Evolutionary conservation across 2,113 vertebrate species (phyloP), one percentile per base, ranked within the genome.

Genomic region (Boleophthalmus pectinirostris): DNA sequence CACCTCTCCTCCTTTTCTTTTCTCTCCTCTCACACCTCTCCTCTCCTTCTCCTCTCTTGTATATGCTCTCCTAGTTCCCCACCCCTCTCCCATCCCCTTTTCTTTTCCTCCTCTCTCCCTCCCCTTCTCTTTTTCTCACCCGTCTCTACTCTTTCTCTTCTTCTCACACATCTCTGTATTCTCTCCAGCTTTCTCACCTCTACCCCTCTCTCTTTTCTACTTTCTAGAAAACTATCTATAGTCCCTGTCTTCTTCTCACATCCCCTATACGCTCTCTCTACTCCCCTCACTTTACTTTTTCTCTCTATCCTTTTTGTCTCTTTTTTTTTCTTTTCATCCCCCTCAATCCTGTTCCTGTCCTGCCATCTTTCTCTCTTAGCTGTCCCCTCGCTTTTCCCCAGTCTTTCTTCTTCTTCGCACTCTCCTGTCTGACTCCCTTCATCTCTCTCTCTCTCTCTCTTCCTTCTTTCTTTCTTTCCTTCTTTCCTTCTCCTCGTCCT

Each of bases 111-210:
- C 10, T 21, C 7, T 15, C 51, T n/a, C 5, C 20, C 51, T 53
- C 51, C 20, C 18, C 4, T n/a, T n/a, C 20, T 53, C 16, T n/a
- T 20, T n/a, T n/a, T 2, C 20, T n/a, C 20, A 8, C 51, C 51
- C n/a, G 18, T 85, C 88, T 88, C 74, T 82, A 84, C 90, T 88
- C 88, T 87, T 89, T 89, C 76, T 71, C 67, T 66, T 73, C 18
- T 35, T 23, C 53, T 9, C 29, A 29, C 29, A 2, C 7, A 18
- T 16, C 15, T n/a, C n/a, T 54, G 14, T 20, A 3, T 20, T n/a
- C 49, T 53, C 49, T 15, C 29, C 4, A 29, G 4, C 49, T 53
- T 20, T 53, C 16, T n/a, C n/a, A n/a, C n/a, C n/a, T n/a, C n/a
- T n/a, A n/a, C n/a, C n/a, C n/a, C n/a, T n/a, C 9, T 7, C 20